Base-by-base conservation (phyloP, 2,888 invertebrate species). In the Drosophila melanosoma region DNA sequence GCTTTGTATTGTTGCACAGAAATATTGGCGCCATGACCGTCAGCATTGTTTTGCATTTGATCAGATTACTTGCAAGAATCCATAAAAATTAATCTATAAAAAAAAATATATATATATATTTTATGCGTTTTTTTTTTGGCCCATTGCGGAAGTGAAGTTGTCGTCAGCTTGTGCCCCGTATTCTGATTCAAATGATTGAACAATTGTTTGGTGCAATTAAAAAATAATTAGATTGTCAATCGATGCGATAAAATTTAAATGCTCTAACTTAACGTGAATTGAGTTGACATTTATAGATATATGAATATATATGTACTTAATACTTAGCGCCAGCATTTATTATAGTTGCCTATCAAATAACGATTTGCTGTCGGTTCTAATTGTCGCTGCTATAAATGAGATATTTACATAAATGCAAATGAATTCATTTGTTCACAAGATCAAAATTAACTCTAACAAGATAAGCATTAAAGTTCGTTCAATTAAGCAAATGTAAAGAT, bases 161-260 rank as follows among this genome's bases (percentile, higher is more conserved):
- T 40, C 33, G 51, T 48, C 60, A 17, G 42, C 35, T 57, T 33
- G 23, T 53, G 53, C 38, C 51, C 33, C 48, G 45, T 26, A 11
- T 36, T 59, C n/a, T 57, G 51, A 59, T 49, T 29, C 12, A 45
- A 59, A 8, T 60, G 54, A 52, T 58, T 53, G 45, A 60, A 36
- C 49, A 60, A 32, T 36, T 45, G 32, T 35, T 3, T 33, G 57
- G 17, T 40, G 82, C 64, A 82, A 76, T 81, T 81, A 89, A 87
- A 72, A 52, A 42, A 65, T 65, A 66, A 78, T 78, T 83, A 74
- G 56, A 57, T 56, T 60, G 61, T 58, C 12, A 40, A 32, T 29
- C 56, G 40, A 29, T 5, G 29, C 29, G 57, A 33, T 48, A 61
- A 61, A 36, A 38, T 38, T n/a, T 29, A 48, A 66, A 57, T 74